These are phyloP conservation scores for Epinephelus awoara DNA, from an alignment of 2,797 vertebrate species.

Conservation along the genomic window DNA sequence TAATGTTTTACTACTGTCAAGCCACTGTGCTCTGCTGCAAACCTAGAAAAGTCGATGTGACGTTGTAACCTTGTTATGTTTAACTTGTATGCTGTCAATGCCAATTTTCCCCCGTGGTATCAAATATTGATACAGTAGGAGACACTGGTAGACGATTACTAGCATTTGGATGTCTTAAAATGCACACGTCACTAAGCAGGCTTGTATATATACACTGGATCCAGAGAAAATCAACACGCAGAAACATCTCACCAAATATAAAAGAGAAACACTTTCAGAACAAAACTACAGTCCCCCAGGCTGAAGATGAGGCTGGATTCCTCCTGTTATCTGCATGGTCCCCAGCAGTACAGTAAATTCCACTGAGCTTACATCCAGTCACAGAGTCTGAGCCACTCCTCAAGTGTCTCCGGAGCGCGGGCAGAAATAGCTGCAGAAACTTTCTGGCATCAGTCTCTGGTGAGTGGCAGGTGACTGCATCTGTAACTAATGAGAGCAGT, in stretches of 20 bases:
- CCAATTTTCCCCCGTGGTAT: too few relatives aligned
- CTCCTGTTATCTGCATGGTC: slow-evolving; percentile 55
- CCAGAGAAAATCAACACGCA: background rate
- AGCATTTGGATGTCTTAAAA: background rate
- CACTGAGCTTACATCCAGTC: slow-evolving; percentile 70
- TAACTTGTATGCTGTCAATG: too few relatives aligned
- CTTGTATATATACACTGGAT: background rate
- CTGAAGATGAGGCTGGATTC: slow-evolving; percentile 59
- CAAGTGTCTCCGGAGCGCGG: slow-evolving; percentile 55
- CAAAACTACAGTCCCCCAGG: slow-evolving; percentile 49
- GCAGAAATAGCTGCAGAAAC: slow-evolving; percentile 63
- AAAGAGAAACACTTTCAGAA: slow-evolving; percentile 27
- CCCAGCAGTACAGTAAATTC: slow-evolving; percentile 62
- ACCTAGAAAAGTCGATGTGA: too few relatives aligned
- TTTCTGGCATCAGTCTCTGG: slow-evolving; percentile 66
- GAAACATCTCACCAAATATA: slow-evolving; percentile 5
- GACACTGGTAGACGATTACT: background rate
- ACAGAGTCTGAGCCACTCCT: slow-evolving; percentile 66
- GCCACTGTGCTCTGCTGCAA: too few relatives aligned
- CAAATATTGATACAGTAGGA: background rate
- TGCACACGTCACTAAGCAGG: background rate
- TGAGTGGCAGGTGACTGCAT: slow-evolving; percentile 77
- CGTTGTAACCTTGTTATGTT: too few relatives aligned
- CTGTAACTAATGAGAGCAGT: slow-evolving; percentile 82
- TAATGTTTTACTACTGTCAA: too few relatives aligned